Evolutionary conservation across 2,113 vertebrate species (phyloP).

Genomic region (Neofelis nebulosa): DNA sequence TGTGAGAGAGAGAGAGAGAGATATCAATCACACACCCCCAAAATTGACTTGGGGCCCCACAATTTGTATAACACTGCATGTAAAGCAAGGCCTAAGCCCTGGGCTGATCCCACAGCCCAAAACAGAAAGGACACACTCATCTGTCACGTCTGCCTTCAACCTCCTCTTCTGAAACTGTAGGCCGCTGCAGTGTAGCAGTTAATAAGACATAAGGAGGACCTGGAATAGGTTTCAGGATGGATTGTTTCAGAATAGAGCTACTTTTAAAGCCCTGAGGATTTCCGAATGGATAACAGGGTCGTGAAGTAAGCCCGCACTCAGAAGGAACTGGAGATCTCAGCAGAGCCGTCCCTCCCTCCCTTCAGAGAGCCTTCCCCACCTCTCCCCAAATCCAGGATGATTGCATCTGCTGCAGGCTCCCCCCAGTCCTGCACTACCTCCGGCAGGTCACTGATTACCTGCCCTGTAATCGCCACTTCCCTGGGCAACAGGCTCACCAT

Average conservation of each 20-base stretch:
- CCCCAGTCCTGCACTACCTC: not conserved
- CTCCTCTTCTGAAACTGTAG: not conserved
- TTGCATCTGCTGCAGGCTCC: not conserved
- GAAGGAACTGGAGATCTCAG: not conserved
- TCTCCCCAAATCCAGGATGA: no score
- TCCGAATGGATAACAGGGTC: not conserved
- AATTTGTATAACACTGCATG: not conserved
- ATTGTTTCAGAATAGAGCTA: not conserved
- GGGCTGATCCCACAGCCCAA: not conserved
- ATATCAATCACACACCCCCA: not conserved
- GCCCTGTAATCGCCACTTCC: not conserved
- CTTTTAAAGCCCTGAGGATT: not conserved
- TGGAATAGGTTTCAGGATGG: not conserved
- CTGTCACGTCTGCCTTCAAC: not conserved
- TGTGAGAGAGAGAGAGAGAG: no score
- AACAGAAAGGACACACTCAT: not conserved
- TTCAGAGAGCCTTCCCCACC: not conserved
- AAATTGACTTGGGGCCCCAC: not conserved
- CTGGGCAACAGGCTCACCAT: not conserved
- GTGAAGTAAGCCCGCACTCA: not conserved
- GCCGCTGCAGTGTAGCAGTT: not conserved
- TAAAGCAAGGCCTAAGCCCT: not conserved
- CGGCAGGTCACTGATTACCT: not conserved
- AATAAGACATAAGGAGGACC: not conserved
- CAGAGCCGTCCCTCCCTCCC: not conserved